Base-by-base conservation (phyloP, 1,140 invertebrate species). In the Trinorchestia longiramus region DNA sequence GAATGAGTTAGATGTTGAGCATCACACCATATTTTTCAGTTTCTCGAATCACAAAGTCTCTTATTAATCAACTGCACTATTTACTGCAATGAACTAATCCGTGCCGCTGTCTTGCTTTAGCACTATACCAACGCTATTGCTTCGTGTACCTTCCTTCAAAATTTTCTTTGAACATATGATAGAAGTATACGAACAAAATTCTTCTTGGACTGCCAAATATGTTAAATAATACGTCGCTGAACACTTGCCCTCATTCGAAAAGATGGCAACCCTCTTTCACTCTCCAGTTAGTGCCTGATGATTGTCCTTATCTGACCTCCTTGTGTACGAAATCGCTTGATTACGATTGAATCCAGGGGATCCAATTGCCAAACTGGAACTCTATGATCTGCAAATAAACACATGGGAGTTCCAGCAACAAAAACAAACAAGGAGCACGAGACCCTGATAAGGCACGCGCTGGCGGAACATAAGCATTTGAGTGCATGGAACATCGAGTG, bases 271-370 rank as follows among this genome's bases (percentile, higher is more conserved):
- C 62, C 62, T 77, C 62, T 11, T 77, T 23, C 11, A 15, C 62
- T 77, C 62, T 36, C 1, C 62, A 77, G 62, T 28, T 77, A 77
- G 62, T 77, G 28, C 62, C 8, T 77, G 62, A 77, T 77, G 62
- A 77, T 77, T 77, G 62, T 77, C 62, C 62, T 77, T 77, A 77
- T 77, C 62, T 77, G 62, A 77, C 62, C 62, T 77, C 62, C 62
- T 77, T 77, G 36, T 77, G 62, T 3, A 77, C 11, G 62, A 77
- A 36, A 77, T 77, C 62, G 62, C 62, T 77, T 77, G 62, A 77
- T 77, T 77, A 28, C 62, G 36, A 77, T 77, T 77, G 62, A 36
- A 77, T 77, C 62, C 62, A 77, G 62, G 62, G 28, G 62, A 36
- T 77, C 62, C 62, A 28, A 77, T 28, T 15, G 62, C 62, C 62